Percentiles rank a stretch among this genome's conserved stretches.
phyloP scores from a whole-genome alignment of 2,797 vertebrate species.

The Agapornis canus region DNA sequence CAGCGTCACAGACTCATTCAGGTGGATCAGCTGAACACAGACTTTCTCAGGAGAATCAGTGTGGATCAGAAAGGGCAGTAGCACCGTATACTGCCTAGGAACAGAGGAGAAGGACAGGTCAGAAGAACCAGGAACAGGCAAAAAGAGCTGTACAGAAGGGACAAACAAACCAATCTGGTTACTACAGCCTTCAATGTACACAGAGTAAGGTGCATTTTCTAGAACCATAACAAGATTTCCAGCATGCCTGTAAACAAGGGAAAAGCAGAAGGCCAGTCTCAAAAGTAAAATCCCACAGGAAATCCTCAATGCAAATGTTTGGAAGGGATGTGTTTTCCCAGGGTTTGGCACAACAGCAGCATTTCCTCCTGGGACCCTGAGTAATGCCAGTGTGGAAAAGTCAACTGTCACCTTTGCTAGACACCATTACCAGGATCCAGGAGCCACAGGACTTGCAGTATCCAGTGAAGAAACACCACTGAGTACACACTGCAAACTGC shows the following conservation, averaged over 20 bases:
- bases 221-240: neutral
- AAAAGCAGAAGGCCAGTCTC: neutral
- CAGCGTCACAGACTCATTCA: slow-evolving; percentile 72
- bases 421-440: neutral
- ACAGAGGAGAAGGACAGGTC: neutral
- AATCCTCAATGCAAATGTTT: neutral
- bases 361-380: neutral
- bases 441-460: neutral
- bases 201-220: neutral
- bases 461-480: neutral
- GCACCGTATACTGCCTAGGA: slow-evolving; percentile 70
- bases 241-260: neutral
- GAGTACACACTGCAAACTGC: neutral
- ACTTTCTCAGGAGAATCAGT: slow-evolving; percentile 32
- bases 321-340: neutral
- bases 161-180: neutral
- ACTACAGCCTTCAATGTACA: neutral
- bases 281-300: neutral
- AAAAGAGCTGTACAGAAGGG: neutral
- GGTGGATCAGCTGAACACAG: slow-evolving; percentile 70
- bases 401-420: neutral
- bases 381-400: rapidly evolving
- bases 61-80: slow-evolving; percentile 4
- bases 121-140: neutral
- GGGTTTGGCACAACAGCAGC: neutral